Base-by-base conservation (phyloP, 30 jellyfish, hydroid and myxozoan genomes). In the Hydractinia symbiolongicarpus region DNA sequence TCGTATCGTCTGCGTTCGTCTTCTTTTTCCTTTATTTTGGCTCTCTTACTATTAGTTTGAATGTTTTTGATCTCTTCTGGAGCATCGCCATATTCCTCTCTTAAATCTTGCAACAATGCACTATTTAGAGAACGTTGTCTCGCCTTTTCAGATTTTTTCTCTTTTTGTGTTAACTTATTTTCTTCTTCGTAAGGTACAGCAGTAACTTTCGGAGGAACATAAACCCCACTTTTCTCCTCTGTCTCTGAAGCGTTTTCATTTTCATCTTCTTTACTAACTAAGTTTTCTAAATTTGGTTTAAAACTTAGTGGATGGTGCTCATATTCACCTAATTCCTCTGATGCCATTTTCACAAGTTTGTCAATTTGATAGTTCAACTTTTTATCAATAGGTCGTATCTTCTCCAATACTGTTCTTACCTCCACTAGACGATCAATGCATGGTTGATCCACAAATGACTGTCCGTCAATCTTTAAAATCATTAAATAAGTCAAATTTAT, bases 121-220 rank as follows among this genome's bases (percentile, higher is more conserved):
- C 84, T 87, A 77, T 88, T 86, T 50, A 93, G 76, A 2, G 95
- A 74, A 50, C 83, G 80, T 88, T 83, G 84, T 69, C 81, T 84
- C n/a, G 82, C 30, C 53, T 90, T 83, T 61, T 87, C 96, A 19
- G 72, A 83, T 61, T 50, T 40, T n/a, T 88, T 88, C 55, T 67
- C 53, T 20, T 75, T 83, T 50, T 82, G 81, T 50, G 86, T 69
- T 21, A 75, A 78, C 72, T 55, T 52, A 9, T 88, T 81, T 19
- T 83, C 95, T 14, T 93, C 98, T 16, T 93, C 98, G 77, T 93
- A 93, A 3, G 95, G 98, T 21, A 93, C 92, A 61, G 98, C 98
- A 17, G 96, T 64, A 5, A 86, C 95, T 66, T 64, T 87, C 6
- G 98, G 98, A 53, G 96, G 96, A 5, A 93, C 98, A 87, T 93